Evolutionary conservation across 2,797 vertebrate genomes (phyloP).

Genomic region (Chloroceryle inda): DNA sequence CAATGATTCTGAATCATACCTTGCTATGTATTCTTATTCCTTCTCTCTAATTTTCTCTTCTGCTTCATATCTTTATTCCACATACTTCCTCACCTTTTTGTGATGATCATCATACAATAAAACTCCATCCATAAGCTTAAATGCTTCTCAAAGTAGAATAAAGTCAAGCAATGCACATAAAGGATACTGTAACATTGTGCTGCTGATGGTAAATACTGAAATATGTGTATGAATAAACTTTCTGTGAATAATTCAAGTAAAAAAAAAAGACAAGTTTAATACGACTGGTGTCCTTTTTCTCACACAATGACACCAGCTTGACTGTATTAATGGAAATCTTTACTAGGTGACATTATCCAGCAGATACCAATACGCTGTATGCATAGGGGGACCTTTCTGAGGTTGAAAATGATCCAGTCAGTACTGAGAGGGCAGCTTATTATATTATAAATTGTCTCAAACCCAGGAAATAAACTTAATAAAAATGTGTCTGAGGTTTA

Average conservation of each 20-base stretch:
- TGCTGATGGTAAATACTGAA: background rate
- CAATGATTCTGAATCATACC: background rate
- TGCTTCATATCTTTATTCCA: background rate
- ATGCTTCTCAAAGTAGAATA: background rate
- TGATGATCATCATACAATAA: background rate
- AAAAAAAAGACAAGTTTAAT: background rate
- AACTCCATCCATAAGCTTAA: conserved; percentile 16
- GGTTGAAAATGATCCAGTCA: background rate
- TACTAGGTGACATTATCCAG: background rate
- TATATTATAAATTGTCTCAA: background rate
- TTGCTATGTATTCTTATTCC: background rate
- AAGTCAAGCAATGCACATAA: background rate
- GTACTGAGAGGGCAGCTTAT: background rate
- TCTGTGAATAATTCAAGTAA: background rate
- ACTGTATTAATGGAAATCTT: background rate
- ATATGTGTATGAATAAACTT: background rate
- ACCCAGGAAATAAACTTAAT: background rate
- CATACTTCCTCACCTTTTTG: background rate
- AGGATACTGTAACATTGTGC: background rate
- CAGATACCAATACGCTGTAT: background rate
- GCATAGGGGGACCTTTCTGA: background rate
- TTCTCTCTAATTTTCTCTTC: conserved; percentile 11
- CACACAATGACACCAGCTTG: background rate
- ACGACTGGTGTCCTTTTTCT: background rate
- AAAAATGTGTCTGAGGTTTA: background rate